A percentile compares a stretch with the other conserved stretches of the same genome.
Evolutionary conservation across 2,113 vertebrate genomes (phyloP).

Genomic region (Polypterus bichir): DNA sequence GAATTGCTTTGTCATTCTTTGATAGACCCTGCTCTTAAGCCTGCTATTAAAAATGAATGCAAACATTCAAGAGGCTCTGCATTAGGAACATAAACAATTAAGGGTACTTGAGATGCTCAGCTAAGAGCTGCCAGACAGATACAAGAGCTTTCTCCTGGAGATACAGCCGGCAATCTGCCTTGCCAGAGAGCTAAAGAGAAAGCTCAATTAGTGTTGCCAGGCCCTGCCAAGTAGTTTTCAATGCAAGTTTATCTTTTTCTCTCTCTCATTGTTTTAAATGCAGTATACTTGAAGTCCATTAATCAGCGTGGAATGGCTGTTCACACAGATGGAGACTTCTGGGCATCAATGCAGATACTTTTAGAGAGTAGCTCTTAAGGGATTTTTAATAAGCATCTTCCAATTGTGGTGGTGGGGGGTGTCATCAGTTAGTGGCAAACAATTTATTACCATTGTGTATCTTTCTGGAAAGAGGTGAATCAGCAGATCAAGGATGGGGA

Average conservation of each 20-base stretch:
- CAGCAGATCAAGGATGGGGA: too few species aligned
- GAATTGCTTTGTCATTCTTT: constrained; percentile 52
- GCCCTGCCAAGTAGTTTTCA: constrained; percentile 25
- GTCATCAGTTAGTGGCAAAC: neutral
- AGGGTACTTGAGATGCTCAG: constrained; percentile 52
- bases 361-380: constrained; percentile 1
- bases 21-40: constrained; percentile 50
- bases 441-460: neutral
- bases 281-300: constrained; percentile 8
- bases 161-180: constrained; percentile 34
- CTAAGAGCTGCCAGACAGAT: constrained; percentile 45
- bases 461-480: neutral
- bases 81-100: constrained; percentile 67
- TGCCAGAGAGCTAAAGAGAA: constrained; percentile 29
- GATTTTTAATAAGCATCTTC: constrained; percentile 2
- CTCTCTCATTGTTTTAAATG: constrained; percentile 26
- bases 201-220: constrained; percentile 39
- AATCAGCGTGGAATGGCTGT: constrained; percentile 15
- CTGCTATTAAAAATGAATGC: constrained; percentile 67
- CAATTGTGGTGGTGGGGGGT: neutral
- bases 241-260: constrained; percentile 21
- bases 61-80: constrained; percentile 52
- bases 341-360: constrained; percentile 3
- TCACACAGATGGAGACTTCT: constrained; percentile 5
- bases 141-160: constrained; percentile 37